Base-by-base conservation (phyloP, 2,113 vertebrate genomes). In the Scalopus aquaticus region DNA sequence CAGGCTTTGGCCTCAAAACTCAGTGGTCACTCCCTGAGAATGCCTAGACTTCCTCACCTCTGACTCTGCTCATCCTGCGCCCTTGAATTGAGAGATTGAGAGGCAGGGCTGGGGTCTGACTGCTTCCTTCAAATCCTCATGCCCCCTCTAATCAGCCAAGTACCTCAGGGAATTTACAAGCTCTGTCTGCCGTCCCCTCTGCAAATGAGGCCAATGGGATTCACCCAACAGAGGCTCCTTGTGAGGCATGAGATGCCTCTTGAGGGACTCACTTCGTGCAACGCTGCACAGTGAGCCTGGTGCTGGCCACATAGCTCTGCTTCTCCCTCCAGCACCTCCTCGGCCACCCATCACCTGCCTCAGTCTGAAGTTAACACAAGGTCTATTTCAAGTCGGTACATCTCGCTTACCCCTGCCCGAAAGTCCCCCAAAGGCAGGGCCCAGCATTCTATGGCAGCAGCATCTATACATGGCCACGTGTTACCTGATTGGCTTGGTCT, bases 21-120 rank as follows among this genome's bases (percentile, higher is more conserved):
- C 0, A 0, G n/a, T 0, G 0, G 39, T 28, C 32, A 24, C 24
- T 46, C 32, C 20, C 26, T 15, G 37, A 35, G 3, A 0, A 0
- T 24, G n/a, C 20, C 42, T 5, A 1, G 4, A 37, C n/a, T 3
- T 70, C 8, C 13, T 24, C 1, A 39, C 16, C 9, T 46, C 54
- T 0, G 2, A 3, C 80, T 49, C 19, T 42, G 67, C n/a, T 90
- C 64, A 11, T n/a, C 28, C n/a, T 35, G 58, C 73, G 13, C 70
- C 51, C 5, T 28, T 1, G 0, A 28, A 11, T 0, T 5, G 72
- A 37, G 17, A 42, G 19, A 26, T 56, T 28, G 37, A 79, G 37
- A 79, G 93, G 39, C 26, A 1, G 37, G 17, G 15, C 26, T 0
- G 0, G 26, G 35, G 46, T 24, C 79, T 22, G 28, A 28, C 1